phyloP scores from a whole-genome alignment of 2,113 vertebrate species.

The Probosciger aterrimus region DNA sequence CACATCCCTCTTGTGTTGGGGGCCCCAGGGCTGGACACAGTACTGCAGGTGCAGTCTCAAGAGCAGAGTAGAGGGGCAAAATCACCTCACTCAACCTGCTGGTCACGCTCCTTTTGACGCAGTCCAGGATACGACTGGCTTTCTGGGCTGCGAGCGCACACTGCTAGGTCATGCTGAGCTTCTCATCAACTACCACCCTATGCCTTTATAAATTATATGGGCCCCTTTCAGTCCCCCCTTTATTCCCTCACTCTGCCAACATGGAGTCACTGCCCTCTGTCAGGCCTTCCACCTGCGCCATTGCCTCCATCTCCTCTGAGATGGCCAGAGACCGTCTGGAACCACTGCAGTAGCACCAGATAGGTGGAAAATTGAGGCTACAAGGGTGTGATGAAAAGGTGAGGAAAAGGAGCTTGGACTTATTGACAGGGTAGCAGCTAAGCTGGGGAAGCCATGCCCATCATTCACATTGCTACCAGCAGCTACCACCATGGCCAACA shows the following conservation, averaged over 20 bases:
- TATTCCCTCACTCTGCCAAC: neutral
- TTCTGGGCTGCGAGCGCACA: neutral
- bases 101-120: neutral
- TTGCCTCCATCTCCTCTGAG: neutral
- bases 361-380: neutral
- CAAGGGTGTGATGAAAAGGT: fast-evolving
- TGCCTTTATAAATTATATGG: neutral
- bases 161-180: neutral
- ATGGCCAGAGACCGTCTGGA: neutral
- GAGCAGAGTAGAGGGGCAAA: neutral
- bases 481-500: neutral
- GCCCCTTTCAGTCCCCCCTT: neutral
- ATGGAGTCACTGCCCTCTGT: fast-evolving
- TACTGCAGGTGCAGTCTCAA: neutral
- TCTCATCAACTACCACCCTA: neutral
- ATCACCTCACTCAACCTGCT: neutral
- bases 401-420: neutral
- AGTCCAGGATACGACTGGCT: neutral
- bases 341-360: neutral
- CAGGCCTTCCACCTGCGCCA: neutral
- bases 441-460: neutral
- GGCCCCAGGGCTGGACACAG: neutral
- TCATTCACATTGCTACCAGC: neutral
- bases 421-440: fast-evolving
- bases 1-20: neutral